Evolutionary conservation across 2,888 invertebrate species (phyloP).

Genomic region (Sesia bembeciformis): DNA sequence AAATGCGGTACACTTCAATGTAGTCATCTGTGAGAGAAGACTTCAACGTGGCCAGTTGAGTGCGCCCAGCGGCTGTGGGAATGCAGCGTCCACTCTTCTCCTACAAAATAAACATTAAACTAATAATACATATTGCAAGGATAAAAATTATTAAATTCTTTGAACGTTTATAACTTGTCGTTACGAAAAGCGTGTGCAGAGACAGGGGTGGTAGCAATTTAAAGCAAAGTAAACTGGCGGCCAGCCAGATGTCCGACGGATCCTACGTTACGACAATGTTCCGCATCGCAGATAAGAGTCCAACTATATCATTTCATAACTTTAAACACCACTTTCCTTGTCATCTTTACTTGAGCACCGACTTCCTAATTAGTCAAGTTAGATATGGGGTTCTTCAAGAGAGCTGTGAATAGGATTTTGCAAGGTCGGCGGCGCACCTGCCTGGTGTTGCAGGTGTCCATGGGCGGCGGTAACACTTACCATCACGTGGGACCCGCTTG

Average conservation of each 20-base stretch:
- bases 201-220: constrained; percentile 31
- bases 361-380: constrained; percentile 4
- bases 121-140: neutral
- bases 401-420: too few relatives aligned
- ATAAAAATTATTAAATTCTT: constrained; percentile 9
- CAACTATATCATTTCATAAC: constrained; percentile 32
- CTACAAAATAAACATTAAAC: neutral
- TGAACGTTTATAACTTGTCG: constrained; percentile 7
- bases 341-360: neutral
- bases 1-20: too few relatives aligned
- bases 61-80: too few relatives aligned
- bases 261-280: constrained; percentile 43
- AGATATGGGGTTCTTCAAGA: too few relatives aligned
- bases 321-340: constrained; percentile 13
- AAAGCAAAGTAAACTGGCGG: constrained; percentile 55
- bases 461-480: too few relatives aligned
- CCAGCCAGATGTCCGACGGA: constrained; percentile 42
- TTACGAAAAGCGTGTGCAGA: constrained; percentile 24
- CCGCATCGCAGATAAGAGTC: constrained; percentile 43
- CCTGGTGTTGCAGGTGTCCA: too few relatives aligned
- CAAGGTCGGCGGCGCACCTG: too few relatives aligned
- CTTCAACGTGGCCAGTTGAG: too few relatives aligned
- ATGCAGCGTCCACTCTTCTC: too few relatives aligned
- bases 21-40: too few relatives aligned
- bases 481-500: too few relatives aligned